These are phyloP conservation scores for Notothenia coriiceps DNA, from an alignment of 2,113 vertebrate species.

Conservation along the genomic window DNA sequence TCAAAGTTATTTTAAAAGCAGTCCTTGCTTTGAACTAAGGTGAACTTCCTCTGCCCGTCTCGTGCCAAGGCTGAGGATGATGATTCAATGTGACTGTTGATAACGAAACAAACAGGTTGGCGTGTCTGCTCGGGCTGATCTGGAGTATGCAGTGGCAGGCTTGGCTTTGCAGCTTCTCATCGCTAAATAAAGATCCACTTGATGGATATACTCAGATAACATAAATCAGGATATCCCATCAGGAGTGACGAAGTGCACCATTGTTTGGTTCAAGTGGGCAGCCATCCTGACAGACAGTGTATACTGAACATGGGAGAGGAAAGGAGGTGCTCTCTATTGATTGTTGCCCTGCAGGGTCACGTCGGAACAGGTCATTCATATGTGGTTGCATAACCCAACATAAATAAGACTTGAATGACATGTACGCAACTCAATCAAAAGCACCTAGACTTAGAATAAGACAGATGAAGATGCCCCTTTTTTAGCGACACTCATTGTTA, in stretches of 20 bases:
- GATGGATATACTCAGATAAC: constrained; percentile 72
- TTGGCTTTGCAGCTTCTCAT: constrained; percentile 33
- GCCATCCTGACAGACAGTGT: constrained; percentile 76
- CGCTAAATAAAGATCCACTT: constrained; percentile 78
- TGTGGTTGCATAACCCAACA: constrained; percentile 56
- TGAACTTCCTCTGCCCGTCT: constrained; percentile 57
- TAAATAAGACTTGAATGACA: constrained; percentile 15
- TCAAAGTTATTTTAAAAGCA: constrained; percentile 66
- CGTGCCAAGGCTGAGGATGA: constrained; percentile 13
- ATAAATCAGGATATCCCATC: constrained; percentile 85
- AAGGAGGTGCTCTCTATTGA: constrained; percentile 62
- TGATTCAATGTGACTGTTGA: constrained; percentile 61
- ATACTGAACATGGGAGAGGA: constrained; percentile 65
- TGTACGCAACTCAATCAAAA: constrained; percentile 15
- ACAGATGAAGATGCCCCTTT: too few species aligned
- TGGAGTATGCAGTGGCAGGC: constrained; percentile 48
- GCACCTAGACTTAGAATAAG: background rate
- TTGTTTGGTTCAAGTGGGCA: constrained; percentile 83
- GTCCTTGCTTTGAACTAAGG: constrained; percentile 56
- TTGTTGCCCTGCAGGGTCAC: constrained; percentile 56
- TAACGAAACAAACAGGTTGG: constrained; percentile 68
- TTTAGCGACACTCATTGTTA: background rate
- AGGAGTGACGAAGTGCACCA: constrained; percentile 74
- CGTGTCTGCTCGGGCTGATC: constrained; percentile 37
- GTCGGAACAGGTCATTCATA: constrained; percentile 49